These are phyloP conservation scores for Scotopteryx bipunctaria DNA, from an alignment of 2,888 invertebrate species.

Conservation along the genomic window DNA sequence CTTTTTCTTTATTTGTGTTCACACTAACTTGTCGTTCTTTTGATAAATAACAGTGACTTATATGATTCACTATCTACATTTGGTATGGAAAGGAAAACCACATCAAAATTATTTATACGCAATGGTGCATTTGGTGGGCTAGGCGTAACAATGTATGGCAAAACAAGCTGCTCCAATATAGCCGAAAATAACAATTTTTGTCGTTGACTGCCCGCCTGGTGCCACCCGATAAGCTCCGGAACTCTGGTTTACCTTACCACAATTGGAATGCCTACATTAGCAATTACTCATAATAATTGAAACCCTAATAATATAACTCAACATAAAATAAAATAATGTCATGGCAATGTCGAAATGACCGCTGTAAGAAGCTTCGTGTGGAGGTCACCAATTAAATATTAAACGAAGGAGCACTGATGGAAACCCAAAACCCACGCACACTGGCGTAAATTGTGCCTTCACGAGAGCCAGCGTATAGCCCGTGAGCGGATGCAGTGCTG, in stretches of 20 bases:
- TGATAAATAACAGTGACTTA: not conserved
- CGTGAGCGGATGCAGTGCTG: constrained; percentile 74
- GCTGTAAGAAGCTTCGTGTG: constrained; percentile 7
- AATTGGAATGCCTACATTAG: constrained; percentile 5
- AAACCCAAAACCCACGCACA: constrained; percentile 41
- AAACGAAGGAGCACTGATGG: constrained; percentile 28
- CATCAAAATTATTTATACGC: constrained; percentile 3
- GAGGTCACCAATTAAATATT: constrained; percentile 19
- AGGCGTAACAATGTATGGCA: not conserved
- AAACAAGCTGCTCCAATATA: constrained; percentile 1
- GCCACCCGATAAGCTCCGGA: constrained; percentile 11
- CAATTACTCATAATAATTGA: constrained; percentile 1
- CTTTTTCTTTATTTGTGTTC: constrained; percentile 17
- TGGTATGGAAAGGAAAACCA: not conserved
- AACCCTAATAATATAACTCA: not conserved
- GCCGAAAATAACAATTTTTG: constrained; percentile 17
- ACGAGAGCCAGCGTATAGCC: constrained; percentile 62
- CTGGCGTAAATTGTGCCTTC: constrained; percentile 47
- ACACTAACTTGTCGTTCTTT: constrained; percentile 1
- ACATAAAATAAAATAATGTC: constrained; percentile 4
- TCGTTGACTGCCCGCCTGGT: constrained; percentile 8
- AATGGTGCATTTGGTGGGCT: not conserved
- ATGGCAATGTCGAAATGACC: constrained; percentile 11
- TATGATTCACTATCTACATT: not conserved
- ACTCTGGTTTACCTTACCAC: constrained; percentile 16